Base-by-base conservation (phyloP, 2,113 vertebrate species). In the Cariama cristata region DNA sequence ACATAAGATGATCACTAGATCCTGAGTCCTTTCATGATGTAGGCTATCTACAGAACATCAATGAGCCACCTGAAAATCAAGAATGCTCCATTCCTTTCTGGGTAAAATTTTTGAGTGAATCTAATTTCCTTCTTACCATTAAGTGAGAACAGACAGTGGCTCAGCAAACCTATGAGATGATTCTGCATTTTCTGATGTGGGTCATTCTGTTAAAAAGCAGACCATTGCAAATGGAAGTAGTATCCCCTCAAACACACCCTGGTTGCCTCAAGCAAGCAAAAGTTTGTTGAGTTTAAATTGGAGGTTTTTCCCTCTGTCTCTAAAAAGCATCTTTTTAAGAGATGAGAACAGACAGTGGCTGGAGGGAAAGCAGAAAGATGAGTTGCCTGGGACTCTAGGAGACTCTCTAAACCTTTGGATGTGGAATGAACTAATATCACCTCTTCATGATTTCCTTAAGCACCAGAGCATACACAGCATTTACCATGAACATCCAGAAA, bases 81-180 rank as follows among this genome's bases (percentile, higher is more conserved):
- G 14, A 71, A 32, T 35, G 11, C 1, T 79, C 8, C 6, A 2
- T 18, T 60, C 30, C 27, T 68, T 74, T 58, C 52, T 50, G 33
- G 2, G 21, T 73, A 53, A 86, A 83, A 73, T 50, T 33, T n/a
- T 5, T 3, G 2, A 69, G 4, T 17, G 6, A 56, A 15, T 32
- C 2, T 24, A 47, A 50, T 68, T 79, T 79, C 8, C 7, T 60
- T 67, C 13, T 69, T 56, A n/a, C 1, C 4, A 17, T 85, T 21
- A 28, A 22, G 13, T 62, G 35, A 56, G 30, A 67, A 49, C 13
- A 73, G 38, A 22, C 4, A 27, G 27, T 32, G 8, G 4, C 8
- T 79, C 21, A 62, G 14, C 18, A 76, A 49, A 69, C 4, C 2
- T 63, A 13, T 47, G 47, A 0, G 2, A 62, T 1, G 0, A 50